Base-by-base conservation (phyloP, 2,113 vertebrate genomes). In the Labrus mixtus region DNA sequence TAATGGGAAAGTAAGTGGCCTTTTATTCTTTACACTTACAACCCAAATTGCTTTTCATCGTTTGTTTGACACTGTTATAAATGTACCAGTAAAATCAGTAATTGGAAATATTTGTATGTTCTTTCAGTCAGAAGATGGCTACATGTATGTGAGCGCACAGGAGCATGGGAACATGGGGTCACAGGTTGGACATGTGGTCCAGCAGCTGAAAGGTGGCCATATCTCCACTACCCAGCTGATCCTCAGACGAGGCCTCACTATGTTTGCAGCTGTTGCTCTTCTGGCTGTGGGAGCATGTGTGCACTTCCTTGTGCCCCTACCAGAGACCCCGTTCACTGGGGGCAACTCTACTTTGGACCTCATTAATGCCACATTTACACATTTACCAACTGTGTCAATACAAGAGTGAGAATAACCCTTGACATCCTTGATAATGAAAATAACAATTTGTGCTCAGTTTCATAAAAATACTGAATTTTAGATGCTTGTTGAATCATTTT, bases 151-250 rank as follows among this genome's bases (percentile, higher is more conserved):
- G 56, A 73, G 29, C 5, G 23, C 64, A 0, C 72, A 72, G 8
- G 6, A 20, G 6, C 62, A 55, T 15, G 56, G 23, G 17, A 43
- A 29, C 56, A 51, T 11, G 4, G 23, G 61, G 33, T 39, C 43
- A 6, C 41, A 72, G n/a, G 43, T 51, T 13, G 79, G 1, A 20
- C 66, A 37, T 55, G 57, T 13, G 23, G 45, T 33, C 25, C 64
- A 45, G 70, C 71, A 54, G 37, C 29, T 54, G 53, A 67, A 61
- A 16, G 56, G 8, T 16, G 29, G 36, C 3, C 68, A 2, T 53
- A 91, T 94, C 39, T 91, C 93, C 17, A 66, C 80, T 11, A 48
- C 79, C 29, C 93, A 95, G 89, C 88, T 95, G 79, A 20, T 95
- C 33, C 17, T 95, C 78, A 82, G 92, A 10, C 86, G 94, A 79